Conservation (phyloP, 2,888 invertebrate species). For the Himalopsyche anomala region DNA sequence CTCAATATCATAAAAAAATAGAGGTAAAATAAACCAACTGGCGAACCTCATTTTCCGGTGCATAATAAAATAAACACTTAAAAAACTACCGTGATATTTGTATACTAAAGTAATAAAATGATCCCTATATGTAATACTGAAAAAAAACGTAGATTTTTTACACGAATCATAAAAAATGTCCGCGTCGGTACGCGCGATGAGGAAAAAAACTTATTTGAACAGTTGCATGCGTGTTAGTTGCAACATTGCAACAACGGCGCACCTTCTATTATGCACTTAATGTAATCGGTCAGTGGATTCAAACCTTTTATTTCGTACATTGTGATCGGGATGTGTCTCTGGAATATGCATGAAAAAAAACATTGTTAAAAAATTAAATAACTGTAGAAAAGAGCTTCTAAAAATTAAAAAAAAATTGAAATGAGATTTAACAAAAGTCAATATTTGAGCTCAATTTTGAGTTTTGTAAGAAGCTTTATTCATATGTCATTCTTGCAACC, state of each 20-base stretch:
- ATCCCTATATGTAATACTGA: neutral
- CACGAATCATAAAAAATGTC: neutral
- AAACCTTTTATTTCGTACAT: neutral
- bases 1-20: too few species aligned
- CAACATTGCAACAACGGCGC: neutral
- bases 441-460: too few species aligned
- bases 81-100: constrained; percentile 12
- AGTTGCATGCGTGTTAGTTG: constrained; percentile 57
- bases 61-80: constrained; percentile 15
- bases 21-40: neutral
- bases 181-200: constrained; percentile 41
- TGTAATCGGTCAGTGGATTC: constrained; percentile 42
- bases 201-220: constrained; percentile 63
- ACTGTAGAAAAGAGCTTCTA: too few species aligned
- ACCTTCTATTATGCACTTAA: constrained; percentile 53
- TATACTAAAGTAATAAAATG: constrained; percentile 2
- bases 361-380: too few species aligned
- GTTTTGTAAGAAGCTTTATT: too few species aligned
- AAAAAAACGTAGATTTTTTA: neutral
- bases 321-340: too few species aligned
- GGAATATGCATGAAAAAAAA: too few species aligned
- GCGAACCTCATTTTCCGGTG: neutral
- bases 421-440: too few species aligned
- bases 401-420: too few species aligned
- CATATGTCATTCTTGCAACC: too few species aligned